Base-by-base conservation (phyloP, 2,113 vertebrate genomes). In the Catagonus wagneri region DNA sequence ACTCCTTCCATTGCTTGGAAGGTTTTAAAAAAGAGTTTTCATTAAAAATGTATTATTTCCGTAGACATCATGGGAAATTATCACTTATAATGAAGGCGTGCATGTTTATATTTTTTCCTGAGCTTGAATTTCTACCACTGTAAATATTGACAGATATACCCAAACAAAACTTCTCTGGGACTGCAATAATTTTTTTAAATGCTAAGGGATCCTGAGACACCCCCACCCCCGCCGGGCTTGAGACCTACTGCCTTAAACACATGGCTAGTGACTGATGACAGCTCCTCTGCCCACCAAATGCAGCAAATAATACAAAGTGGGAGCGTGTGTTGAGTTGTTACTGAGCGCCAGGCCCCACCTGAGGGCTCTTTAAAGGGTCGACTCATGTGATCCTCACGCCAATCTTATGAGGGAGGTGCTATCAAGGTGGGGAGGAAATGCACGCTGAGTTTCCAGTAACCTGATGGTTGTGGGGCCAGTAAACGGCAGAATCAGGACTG, bases 1-100 rank as follows among this genome's bases (percentile, higher is more conserved):
- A 2, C 16, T 16, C 34, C 76, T 36, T 4, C 34, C 79, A n/a
- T 63, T 15, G 5, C 66, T 58, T 65, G 52, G 61, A 10, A 39
- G 54, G 44, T 58, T 91, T 91, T 76, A 87, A 69, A 27, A 23
- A 10, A 63, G 54, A 75, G 80, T 94, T 92, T 54, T 39, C 52
- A 75, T 32, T 25, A 5, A 63, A 71, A 29, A 36, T 25, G 1
- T 44, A 58, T 78, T 29, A 39, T 27, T 60, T 93, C 56, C 58
- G 4, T 50, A 25, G 79, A 56, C 44, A 15, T 20, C 23, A 50
- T 25, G 23, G 80, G 34, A 36, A 0, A 0, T 58, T 50, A 63
- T 65, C 3, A 23, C 66, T 89, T 65, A 36, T 23, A 65, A 79
- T 7, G 23, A 85, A 78, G 15, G 27, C n/a, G 2, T 56, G 20